Percentiles rank a stretch among this genome's conserved stretches.
Evolutionary conservation across 2,113 vertebrate species (phyloP).

Genomic region (Prietella phreatophila): DNA sequence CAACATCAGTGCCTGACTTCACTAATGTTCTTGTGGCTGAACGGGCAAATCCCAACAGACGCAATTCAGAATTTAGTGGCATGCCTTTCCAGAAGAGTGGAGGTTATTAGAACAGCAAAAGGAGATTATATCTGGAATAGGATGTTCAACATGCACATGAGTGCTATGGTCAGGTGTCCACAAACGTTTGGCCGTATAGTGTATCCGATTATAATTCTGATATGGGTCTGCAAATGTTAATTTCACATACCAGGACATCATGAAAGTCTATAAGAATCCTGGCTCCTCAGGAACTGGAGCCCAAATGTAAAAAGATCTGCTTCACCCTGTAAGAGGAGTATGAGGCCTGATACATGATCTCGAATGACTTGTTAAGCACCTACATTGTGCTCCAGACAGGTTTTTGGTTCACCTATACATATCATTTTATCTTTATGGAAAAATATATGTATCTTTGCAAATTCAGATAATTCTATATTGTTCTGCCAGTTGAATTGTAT

Average conservation of each 20-base stretch:
- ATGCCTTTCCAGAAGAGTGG: background rate
- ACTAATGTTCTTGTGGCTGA: background rate
- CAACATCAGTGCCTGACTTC: background rate
- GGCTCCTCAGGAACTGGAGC: background rate
- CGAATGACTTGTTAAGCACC: background rate
- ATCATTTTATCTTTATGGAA: background rate
- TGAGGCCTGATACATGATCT: background rate
- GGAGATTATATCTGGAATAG: background rate
- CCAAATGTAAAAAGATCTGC: constrained; percentile 6
- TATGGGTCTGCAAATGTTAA: no score
- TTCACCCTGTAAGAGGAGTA: constrained; percentile 13
- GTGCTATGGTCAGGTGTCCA: background rate
- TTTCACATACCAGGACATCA: background rate
- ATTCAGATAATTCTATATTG: background rate
- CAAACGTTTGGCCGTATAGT: background rate
- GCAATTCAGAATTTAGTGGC: background rate
- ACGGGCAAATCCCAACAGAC: background rate
- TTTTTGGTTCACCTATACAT: background rate
- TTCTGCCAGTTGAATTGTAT: background rate
- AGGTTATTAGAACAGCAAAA: background rate
- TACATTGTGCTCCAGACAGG: background rate
- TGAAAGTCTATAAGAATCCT: background rate
- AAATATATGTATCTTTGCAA: background rate
- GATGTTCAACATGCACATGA: background rate
- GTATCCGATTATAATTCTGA: background rate